phyloP scores from a whole-genome alignment of 2,888 invertebrate species.

The Xestia sexstrigata region DNA sequence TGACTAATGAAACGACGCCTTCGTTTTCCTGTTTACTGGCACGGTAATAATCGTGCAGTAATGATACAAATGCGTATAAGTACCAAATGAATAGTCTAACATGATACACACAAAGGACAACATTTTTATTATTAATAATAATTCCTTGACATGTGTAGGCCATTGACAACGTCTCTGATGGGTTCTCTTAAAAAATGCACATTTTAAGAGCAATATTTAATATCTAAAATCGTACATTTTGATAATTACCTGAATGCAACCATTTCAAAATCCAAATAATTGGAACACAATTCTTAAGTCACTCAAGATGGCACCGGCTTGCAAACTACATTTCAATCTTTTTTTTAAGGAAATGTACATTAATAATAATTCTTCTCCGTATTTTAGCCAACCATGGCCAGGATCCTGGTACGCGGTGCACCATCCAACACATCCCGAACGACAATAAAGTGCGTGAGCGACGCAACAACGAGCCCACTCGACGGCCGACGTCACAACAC shows the following conservation, averaged over 20 bases:
- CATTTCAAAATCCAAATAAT: constrained; percentile 60
- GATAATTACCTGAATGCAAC: constrained; percentile 72
- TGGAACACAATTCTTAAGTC: constrained; percentile 72
- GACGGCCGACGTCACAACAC: constrained; percentile 81
- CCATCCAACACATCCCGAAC: constrained; percentile 76
- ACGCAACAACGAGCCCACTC: constrained; percentile 72
- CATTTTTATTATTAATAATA: neutral
- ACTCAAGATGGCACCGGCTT: constrained; percentile 76
- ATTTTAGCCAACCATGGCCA: constrained; percentile 56
- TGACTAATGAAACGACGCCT: constrained; percentile 11
- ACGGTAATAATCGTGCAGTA: neutral
- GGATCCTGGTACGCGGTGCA: constrained; percentile 70
- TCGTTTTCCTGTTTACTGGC: constrained; percentile 49
- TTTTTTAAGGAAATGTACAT: constrained; percentile 71
- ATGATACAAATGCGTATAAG: constrained; percentile 27
- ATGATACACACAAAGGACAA: constrained; percentile 1
- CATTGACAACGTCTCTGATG: neutral
- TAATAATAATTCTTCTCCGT: constrained; percentile 62
- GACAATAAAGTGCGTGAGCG: constrained; percentile 75
- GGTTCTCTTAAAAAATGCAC: neutral
- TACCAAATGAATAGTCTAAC: constrained; percentile 28
- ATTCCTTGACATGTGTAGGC: constrained; percentile 6
- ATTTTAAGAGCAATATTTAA: neutral
- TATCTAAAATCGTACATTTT: constrained; percentile 21
- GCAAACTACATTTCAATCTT: constrained; percentile 74